Evolutionary conservation across 2,888 invertebrate genomes (phyloP).

Genomic region (Amiota communis): DNA sequence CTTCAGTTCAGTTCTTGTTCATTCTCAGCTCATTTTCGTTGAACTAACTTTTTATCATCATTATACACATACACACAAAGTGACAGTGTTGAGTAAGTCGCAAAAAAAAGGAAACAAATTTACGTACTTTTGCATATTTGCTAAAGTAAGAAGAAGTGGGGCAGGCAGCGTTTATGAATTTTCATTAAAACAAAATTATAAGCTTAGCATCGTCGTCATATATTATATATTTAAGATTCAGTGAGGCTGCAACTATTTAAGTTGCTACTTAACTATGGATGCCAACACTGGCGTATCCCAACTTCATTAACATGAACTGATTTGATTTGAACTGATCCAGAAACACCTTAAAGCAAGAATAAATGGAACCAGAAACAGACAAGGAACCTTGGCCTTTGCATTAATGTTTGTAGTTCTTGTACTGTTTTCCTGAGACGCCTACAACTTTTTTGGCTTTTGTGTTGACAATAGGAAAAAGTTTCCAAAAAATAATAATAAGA

Average conservation of each 20-base stretch:
- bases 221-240: background rate
- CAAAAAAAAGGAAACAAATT: no score
- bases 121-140: no score
- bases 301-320: slow-evolving; percentile 6
- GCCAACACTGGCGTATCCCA: background rate
- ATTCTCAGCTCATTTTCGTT: no score
- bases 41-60: no score
- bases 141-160: background rate
- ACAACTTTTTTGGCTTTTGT: slow-evolving; percentile 11
- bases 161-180: background rate
- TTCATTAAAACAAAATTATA: background rate
- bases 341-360: background rate
- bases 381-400: slow-evolving; percentile 12
- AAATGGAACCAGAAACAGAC: no score
- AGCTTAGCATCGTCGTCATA: background rate
- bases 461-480: slow-evolving; percentile 16
- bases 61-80: no score
- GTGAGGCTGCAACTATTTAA: background rate
- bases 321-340: background rate
- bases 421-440: background rate
- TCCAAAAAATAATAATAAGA: background rate
- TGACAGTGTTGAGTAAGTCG: no score
- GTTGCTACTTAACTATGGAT: background rate
- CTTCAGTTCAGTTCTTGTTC: background rate
- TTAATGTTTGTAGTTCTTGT: background rate